Percentiles rank a stretch among this genome's conserved stretches.
Conservation (phyloP, 2,797 vertebrate species). For the Hemitrygon akajei region DNA sequence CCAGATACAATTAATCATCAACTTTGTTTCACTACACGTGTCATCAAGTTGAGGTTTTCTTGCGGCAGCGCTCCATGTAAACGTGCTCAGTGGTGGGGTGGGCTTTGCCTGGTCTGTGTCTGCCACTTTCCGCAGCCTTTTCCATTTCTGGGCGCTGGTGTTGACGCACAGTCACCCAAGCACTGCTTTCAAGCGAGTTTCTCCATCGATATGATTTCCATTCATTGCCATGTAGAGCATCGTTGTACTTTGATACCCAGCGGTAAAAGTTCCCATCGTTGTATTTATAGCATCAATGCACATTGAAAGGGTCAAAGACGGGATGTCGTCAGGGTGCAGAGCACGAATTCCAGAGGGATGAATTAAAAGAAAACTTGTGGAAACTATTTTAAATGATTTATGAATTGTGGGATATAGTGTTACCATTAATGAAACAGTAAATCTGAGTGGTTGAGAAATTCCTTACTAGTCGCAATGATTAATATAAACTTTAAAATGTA, state of each 20-base stretch:
- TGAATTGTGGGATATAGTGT: background rate
- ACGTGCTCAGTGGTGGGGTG: too few species aligned
- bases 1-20: background rate
- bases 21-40: background rate
- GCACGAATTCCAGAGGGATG: background rate
- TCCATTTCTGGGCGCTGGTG: too few species aligned
- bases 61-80: background rate
- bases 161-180: background rate
- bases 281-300: background rate
- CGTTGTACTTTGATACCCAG: background rate
- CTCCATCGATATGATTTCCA: background rate
- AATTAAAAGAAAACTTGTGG: background rate
- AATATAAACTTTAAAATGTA: background rate
- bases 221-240: background rate
- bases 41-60: background rate
- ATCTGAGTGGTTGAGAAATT: background rate
- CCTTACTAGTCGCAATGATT: background rate
- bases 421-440: conserved; percentile 6
- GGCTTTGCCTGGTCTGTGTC: too few species aligned
- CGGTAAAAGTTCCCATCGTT: background rate
- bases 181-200: background rate
- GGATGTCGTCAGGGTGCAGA: background rate
- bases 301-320: background rate
- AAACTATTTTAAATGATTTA: conserved; percentile 2
- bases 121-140: too few species aligned